A percentile compares a stretch with the other conserved stretches of the same genome.
These are phyloP conservation scores for Mythimna loreyi DNA, from an alignment of 2,888 invertebrate species.

Conservation along the genomic window DNA sequence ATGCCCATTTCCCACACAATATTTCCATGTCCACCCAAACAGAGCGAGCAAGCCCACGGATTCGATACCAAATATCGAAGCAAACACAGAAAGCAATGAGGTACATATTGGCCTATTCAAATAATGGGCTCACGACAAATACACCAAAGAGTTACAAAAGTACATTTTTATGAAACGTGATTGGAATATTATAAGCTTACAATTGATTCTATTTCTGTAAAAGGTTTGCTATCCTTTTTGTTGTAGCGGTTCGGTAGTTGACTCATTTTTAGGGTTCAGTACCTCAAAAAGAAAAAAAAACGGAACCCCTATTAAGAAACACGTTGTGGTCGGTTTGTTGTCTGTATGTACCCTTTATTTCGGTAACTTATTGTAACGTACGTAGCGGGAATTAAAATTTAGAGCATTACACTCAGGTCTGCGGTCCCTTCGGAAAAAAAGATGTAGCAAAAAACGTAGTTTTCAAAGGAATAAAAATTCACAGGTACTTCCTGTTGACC, in stretches of 20 bases:
- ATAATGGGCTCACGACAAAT: slow-evolving; percentile 40
- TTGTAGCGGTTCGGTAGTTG: background rate
- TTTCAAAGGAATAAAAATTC: too few species aligned
- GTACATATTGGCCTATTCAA: slow-evolving; percentile 53
- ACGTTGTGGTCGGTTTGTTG: too few species aligned
- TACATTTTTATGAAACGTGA: slow-evolving; percentile 19
- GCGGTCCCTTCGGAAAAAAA: too few species aligned
- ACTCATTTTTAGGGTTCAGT: too few species aligned
- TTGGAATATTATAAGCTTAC: slow-evolving; percentile 20
- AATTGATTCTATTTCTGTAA: background rate
- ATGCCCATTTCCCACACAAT: background rate
- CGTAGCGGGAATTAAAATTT: too few species aligned
- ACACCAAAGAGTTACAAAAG: slow-evolving; percentile 20
- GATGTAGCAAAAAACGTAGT: too few species aligned
- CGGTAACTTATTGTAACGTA: too few species aligned
- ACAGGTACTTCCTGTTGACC: too few species aligned
- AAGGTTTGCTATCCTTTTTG: background rate
- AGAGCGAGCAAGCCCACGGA: slow-evolving; percentile 12
- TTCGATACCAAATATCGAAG: slow-evolving; percentile 49
- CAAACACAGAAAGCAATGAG: slow-evolving; percentile 54
- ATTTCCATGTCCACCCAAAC: slow-evolving; percentile 36
- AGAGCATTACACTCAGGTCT: too few species aligned
- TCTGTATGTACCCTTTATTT: too few species aligned
- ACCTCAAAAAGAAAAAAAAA: too few species aligned
- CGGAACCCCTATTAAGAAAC: too few species aligned